These are phyloP conservation scores for Sebastes umbrosus DNA, from an alignment of 2,797 vertebrate species.

Conservation along the genomic window DNA sequence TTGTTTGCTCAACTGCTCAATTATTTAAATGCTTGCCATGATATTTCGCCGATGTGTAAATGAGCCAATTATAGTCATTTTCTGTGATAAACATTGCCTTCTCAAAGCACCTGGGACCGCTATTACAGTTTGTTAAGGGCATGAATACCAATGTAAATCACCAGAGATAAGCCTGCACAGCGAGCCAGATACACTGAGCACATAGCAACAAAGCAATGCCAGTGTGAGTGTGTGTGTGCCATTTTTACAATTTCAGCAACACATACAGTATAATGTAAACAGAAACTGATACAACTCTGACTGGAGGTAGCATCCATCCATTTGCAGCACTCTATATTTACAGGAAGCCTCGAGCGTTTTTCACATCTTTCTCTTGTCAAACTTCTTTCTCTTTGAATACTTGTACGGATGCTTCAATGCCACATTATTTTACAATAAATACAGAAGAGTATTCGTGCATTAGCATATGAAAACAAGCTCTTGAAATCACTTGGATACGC, in stretches of 20 bases:
- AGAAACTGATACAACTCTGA: slow-evolving; percentile 23
- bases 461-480: neutral
- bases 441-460: neutral
- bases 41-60: slow-evolving; percentile 76
- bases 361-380: slow-evolving; percentile 9
- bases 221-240: neutral
- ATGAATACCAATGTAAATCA: slow-evolving; percentile 73
- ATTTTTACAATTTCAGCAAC: slow-evolving; percentile 3
- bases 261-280: slow-evolving; percentile 24
- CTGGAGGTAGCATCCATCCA: neutral
- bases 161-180: slow-evolving; percentile 29
- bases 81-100: slow-evolving; percentile 74
- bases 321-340: slow-evolving; percentile 4
- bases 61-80: slow-evolving; percentile 79
- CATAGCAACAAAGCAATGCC: slow-evolving; percentile 37
- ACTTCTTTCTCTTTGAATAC: slow-evolving; percentile 4
- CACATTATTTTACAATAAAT: neutral
- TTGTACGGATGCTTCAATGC: neutral
- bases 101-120: slow-evolving; percentile 72
- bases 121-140: slow-evolving; percentile 64
- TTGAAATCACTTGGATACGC: slow-evolving; percentile 28
- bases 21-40: slow-evolving; percentile 67
- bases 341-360: slow-evolving; percentile 6
- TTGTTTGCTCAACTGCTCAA: slow-evolving; percentile 51
- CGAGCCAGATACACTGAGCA: slow-evolving; percentile 30